phyloP scores from a whole-genome alignment of 2,797 vertebrate species.

The Gobio occitaniae region DNA sequence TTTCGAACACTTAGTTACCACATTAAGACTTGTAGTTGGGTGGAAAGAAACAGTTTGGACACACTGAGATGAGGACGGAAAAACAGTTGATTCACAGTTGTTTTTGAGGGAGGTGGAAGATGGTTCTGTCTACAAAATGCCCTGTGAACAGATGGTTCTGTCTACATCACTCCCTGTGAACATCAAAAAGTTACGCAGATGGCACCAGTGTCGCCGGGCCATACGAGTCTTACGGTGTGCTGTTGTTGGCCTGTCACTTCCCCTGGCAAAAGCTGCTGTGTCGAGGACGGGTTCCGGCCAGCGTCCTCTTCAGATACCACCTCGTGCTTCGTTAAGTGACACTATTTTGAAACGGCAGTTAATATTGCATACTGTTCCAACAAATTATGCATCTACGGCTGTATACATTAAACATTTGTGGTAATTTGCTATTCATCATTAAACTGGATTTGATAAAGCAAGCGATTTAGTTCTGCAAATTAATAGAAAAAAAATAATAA shows the following conservation, averaged over 20 bases:
- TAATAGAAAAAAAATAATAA: not conserved
- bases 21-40: slow-evolving; percentile 27
- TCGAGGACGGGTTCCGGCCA: slow-evolving; percentile 71
- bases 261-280: slow-evolving; percentile 72
- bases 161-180: slow-evolving; percentile 58
- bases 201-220: slow-evolving; percentile 60
- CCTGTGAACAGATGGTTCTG: slow-evolving; percentile 64
- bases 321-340: slow-evolving; percentile 77
- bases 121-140: slow-evolving; percentile 55
- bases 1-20: slow-evolving; percentile 64
- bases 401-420: slow-evolving; percentile 48
- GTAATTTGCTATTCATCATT: slow-evolving; percentile 21
- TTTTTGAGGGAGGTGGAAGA: slow-evolving; percentile 57
- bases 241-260: slow-evolving; percentile 72
- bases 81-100: slow-evolving; percentile 45
- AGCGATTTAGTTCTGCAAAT: slow-evolving; percentile 44
- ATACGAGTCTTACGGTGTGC: slow-evolving; percentile 71
- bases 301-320: slow-evolving; percentile 74
- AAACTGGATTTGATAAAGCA: slow-evolving; percentile 39
- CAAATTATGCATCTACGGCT: slow-evolving; percentile 55
- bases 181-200: slow-evolving; percentile 61
- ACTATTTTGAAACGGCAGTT: slow-evolving; percentile 75
- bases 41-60: slow-evolving; percentile 46
- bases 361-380: slow-evolving; percentile 65
- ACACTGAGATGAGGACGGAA: slow-evolving; percentile 57